phyloP scores from a whole-genome alignment of 2,888 invertebrate genomes.

The Sarcophaga caerulescens region DNA sequence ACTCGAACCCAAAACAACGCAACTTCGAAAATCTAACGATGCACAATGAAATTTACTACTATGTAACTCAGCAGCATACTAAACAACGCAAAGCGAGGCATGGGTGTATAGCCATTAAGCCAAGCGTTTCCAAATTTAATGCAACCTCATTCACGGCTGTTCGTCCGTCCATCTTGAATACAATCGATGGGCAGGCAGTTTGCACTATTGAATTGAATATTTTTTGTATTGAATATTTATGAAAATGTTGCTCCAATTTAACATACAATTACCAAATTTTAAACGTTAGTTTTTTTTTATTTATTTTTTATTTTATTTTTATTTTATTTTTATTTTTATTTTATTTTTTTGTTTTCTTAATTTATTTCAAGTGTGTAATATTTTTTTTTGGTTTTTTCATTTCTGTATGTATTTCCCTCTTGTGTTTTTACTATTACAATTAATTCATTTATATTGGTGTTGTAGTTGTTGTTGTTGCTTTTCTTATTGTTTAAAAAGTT shows the following conservation, averaged over 20 bases:
- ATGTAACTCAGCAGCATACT: too few species aligned
- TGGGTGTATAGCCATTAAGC: conserved; percentile 15
- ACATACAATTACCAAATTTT: conserved; percentile 61
- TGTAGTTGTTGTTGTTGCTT: neutral
- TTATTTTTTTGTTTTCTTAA: conserved; percentile 42
- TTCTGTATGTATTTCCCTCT: conserved; percentile 6
- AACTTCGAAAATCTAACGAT: too few species aligned
- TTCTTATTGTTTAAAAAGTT: conserved; percentile 15
- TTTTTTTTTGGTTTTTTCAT: conserved; percentile 11
- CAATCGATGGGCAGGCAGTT: conserved; percentile 4
- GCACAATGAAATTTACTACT: too few species aligned
- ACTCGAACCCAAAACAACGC: too few species aligned
- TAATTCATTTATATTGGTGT: neutral
- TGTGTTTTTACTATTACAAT: conserved; percentile 21
- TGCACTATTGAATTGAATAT: neutral
- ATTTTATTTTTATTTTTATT: conserved; percentile 25
- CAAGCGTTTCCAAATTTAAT: conserved; percentile 23
- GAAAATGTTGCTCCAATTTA: conserved; percentile 64
- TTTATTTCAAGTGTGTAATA: conserved; percentile 60
- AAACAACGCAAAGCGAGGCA: too few species aligned
- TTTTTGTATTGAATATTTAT: conserved; percentile 56
- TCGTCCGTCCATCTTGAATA: conserved; percentile 4
- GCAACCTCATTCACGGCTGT: conserved; percentile 57
- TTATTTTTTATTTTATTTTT: conserved; percentile 39
- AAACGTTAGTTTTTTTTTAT: neutral